phyloP scores from a whole-genome alignment of 1,140 invertebrate genomes.

The Ips typographus region DNA sequence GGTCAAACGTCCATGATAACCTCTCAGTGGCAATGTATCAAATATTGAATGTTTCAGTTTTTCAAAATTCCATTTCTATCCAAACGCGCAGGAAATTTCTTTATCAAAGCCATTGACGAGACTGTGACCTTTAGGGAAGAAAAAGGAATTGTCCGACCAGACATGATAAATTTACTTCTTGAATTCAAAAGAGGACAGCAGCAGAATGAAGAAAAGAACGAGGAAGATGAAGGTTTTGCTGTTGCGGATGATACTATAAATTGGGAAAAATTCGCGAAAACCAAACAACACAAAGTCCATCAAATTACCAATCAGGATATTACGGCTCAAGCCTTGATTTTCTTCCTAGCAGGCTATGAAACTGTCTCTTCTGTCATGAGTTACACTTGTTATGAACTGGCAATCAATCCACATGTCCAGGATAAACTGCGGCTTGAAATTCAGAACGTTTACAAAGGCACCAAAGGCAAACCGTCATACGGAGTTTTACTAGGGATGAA shows the following conservation, averaged over 20 bases:
- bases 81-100: conserved; percentile 38
- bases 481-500: conserved; percentile 42
- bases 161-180: conserved; percentile 53
- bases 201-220: conserved; percentile 38
- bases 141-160: conserved; percentile 49
- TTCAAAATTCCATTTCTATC: conserved; percentile 20
- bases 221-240: conserved; percentile 48
- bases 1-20: background rate
- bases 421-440: conserved; percentile 50
- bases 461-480: conserved; percentile 39
- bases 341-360: conserved; percentile 67
- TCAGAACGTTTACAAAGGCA: conserved; percentile 26
- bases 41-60: conserved; percentile 10
- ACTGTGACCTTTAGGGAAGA: conserved; percentile 49
- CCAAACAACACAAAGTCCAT: conserved; percentile 1
- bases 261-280: background rate
- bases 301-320: conserved; percentile 39
- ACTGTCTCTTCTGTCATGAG: conserved; percentile 53
- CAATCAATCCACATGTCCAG: conserved; percentile 57
- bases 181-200: conserved; percentile 50
- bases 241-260: conserved; percentile 11
- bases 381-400: conserved; percentile 53
- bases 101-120: conserved; percentile 44
- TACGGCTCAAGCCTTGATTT: conserved; percentile 58
- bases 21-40: background rate